Evolutionary conservation across 2,888 invertebrate species (phyloP).

Genomic region (Norana najaformis): DNA sequence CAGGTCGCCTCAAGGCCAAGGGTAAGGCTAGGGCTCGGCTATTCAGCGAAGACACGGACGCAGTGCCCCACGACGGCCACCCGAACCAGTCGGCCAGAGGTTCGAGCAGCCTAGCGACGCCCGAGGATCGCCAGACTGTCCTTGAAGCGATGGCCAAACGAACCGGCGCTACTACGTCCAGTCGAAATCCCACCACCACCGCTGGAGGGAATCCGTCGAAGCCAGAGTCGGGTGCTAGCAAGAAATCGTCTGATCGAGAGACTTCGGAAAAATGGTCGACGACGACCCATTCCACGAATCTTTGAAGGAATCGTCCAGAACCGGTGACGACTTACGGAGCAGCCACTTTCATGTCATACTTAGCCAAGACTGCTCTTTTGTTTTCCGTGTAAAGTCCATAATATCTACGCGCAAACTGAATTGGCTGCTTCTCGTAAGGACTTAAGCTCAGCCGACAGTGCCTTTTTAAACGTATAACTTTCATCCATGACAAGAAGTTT

Average conservation of each 20-base stretch:
- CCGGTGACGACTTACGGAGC: not conserved
- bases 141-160: not conserved
- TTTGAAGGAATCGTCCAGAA: not conserved
- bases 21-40: not conserved
- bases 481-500: not conserved
- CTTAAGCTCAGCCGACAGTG: not conserved
- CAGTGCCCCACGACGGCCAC: not conserved
- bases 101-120: not conserved
- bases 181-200: not conserved
- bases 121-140: conserved; percentile 15
- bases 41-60: not conserved
- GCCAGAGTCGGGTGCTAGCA: not conserved
- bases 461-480: not conserved
- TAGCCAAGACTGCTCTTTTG: not conserved
- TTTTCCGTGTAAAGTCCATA: not conserved
- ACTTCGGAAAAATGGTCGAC: not conserved
- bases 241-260: not conserved
- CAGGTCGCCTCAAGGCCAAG: conserved; percentile 7
- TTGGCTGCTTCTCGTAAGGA: not conserved
- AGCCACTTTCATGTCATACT: not conserved
- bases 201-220: not conserved
- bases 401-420: not conserved
- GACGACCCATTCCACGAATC: not conserved
- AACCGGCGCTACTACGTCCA: not conserved
- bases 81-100: not conserved